A percentile compares a stretch with the other conserved stretches of the same genome.
These are phyloP conservation scores for Pseudonaja textilis DNA, from an alignment of 2,113 vertebrate species.

Conservation along the genomic window DNA sequence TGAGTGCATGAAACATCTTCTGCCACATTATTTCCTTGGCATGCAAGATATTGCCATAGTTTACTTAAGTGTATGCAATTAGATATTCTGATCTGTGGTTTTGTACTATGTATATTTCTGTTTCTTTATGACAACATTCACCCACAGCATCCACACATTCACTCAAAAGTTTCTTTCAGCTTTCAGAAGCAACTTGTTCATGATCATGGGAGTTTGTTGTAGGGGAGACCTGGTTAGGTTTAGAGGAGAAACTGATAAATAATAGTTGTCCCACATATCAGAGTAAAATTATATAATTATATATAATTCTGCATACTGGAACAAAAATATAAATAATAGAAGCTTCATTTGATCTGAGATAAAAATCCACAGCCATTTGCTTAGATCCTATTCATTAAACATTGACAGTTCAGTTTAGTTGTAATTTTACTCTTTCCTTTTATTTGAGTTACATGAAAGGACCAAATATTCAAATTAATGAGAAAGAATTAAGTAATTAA, in stretches of 20 bases:
- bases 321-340: neutral
- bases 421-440: slow-evolving; percentile 1
- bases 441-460: slow-evolving; percentile 38
- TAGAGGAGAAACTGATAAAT: neutral
- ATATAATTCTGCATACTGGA: neutral
- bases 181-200: neutral
- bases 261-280: neutral
- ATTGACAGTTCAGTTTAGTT: neutral
- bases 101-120: neutral
- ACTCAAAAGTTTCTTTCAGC: neutral
- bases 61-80: neutral
- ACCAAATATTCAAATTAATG: slow-evolving; percentile 36
- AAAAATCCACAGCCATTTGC: neutral
- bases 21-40: neutral
- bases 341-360: slow-evolving; percentile 34
- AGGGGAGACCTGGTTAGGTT: neutral
- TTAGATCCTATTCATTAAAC: slow-evolving; percentile 53
- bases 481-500: neutral
- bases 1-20: neutral
- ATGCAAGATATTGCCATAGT: neutral
- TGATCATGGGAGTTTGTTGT: too few relatives aligned
- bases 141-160: neutral
- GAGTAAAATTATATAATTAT: neutral
- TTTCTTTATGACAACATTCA: neutral
- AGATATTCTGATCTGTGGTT: neutral